A percentile compares a stretch with the other conserved stretches of the same genome.
These are phyloP conservation scores for Glomeris maerens DNA, from an alignment of 1,140 invertebrate species.

Conservation along the genomic window DNA sequence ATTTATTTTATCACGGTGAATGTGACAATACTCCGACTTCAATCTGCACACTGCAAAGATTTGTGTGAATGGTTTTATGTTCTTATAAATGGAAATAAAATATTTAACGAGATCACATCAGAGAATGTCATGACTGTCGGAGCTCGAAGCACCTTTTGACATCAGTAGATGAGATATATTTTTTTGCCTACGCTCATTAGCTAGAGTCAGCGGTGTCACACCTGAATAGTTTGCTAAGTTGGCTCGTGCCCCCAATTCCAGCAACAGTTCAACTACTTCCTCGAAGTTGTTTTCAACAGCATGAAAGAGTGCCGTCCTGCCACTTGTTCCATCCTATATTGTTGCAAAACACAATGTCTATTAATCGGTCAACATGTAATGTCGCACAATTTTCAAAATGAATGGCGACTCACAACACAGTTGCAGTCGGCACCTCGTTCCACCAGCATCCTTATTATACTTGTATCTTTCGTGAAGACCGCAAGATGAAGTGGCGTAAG, in stretches of 20 bases:
- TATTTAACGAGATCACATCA: too few species aligned
- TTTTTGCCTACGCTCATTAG: slow-evolving; percentile 20
- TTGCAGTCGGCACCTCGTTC: slow-evolving; percentile 19
- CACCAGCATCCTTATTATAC: slow-evolving; percentile 17
- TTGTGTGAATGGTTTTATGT: too few species aligned
- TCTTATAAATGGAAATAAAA: too few species aligned
- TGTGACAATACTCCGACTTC: too few species aligned
- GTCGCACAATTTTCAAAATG: neutral
- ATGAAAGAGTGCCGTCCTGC: slow-evolving; percentile 25
- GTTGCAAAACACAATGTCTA: neutral
- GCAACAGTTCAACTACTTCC: slow-evolving; percentile 21
- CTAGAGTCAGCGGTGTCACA: slow-evolving; percentile 22
- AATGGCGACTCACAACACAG: slow-evolving; percentile 15
- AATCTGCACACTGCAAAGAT: too few species aligned
- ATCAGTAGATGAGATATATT: slow-evolving; percentile 6
- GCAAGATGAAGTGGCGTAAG: slow-evolving; percentile 25
- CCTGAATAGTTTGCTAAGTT: slow-evolving; percentile 26
- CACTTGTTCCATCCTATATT: slow-evolving; percentile 27
- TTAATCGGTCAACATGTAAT: neutral
- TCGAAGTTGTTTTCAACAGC: slow-evolving; percentile 23
- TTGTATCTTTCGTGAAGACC: slow-evolving; percentile 19
- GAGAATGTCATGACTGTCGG: too few species aligned
- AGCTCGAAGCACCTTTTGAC: slow-evolving; percentile 9
- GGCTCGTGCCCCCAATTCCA: slow-evolving; percentile 20
- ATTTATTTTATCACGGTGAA: too few species aligned